Conservation (phyloP, 2,113 vertebrate species). For the Muntiacus reevesi region DNA sequence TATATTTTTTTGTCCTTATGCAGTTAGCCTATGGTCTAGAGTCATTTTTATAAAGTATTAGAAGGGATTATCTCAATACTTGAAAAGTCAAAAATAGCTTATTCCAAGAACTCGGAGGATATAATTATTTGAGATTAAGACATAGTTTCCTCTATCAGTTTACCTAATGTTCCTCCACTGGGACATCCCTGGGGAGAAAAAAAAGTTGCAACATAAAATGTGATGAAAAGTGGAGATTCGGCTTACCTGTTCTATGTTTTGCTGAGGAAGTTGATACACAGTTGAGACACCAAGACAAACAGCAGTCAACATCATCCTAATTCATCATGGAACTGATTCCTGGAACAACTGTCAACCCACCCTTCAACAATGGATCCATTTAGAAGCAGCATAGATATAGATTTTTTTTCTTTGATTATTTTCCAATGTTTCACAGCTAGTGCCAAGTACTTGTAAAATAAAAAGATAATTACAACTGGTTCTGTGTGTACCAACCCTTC, state of each 20-base stretch:
- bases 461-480: neutral
- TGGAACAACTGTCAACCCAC: neutral
- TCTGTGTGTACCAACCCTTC: neutral
- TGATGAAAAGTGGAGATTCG: slow-evolving; percentile 30
- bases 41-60: neutral
- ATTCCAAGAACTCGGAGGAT: neutral
- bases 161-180: neutral
- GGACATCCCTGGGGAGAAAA: slow-evolving; percentile 11
- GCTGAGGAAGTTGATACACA: neutral
- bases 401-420: neutral
- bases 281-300: neutral
- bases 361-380: neutral
- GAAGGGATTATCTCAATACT: neutral
- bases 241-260: slow-evolving; percentile 71
- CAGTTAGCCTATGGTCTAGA: neutral
- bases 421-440: neutral
- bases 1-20: neutral
- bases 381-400: neutral
- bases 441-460: neutral
- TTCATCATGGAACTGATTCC: slow-evolving; percentile 8
- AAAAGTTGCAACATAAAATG: slow-evolving; percentile 8
- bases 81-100: slow-evolving; percentile 32
- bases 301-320: slow-evolving; percentile 7
- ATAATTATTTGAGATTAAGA: slow-evolving; percentile 30
- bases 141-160: neutral